Percentiles rank a stretch among this genome's conserved stretches.
Evolutionary conservation across 2,797 vertebrate genomes (phyloP).

Genomic region (Lophius americanus): DNA sequence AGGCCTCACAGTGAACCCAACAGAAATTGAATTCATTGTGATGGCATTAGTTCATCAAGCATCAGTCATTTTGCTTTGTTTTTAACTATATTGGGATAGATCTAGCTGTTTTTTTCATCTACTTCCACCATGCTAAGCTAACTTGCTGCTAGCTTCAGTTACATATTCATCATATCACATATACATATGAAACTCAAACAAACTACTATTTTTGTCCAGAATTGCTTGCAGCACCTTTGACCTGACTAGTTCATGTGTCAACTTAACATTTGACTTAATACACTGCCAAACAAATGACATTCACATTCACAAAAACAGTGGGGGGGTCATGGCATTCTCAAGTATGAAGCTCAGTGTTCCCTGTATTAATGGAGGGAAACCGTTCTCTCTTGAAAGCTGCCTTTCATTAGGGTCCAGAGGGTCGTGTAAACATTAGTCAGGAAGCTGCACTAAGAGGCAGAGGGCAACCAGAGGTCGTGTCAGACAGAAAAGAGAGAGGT

Average conservation of each 20-base stretch:
- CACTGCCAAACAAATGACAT: not conserved
- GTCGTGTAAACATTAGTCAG: constrained; percentile 53
- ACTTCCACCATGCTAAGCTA: not conserved
- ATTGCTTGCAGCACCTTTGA: not conserved
- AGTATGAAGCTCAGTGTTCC: constrained; percentile 7
- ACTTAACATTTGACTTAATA: constrained; percentile 6
- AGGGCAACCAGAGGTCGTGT: constrained; percentile 47
- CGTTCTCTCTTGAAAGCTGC: constrained; percentile 44
- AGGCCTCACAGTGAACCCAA: not conserved
- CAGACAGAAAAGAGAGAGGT: constrained; percentile 38
- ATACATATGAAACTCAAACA: not conserved
- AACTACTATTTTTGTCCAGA: too few species aligned
- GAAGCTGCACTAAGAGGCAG: constrained; percentile 41
- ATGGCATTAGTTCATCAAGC: not conserved
- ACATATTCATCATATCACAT: not conserved
- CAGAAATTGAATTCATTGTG: too few species aligned
- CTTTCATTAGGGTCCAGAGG: constrained; percentile 51
- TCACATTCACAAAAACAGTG: constrained; percentile 13
- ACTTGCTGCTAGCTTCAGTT: too few species aligned
- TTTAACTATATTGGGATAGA: not conserved
- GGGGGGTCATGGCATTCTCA: constrained; percentile 8
- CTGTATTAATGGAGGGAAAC: constrained; percentile 37
- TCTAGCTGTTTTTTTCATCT: not conserved
- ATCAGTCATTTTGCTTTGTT: not conserved
- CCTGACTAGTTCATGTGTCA: not conserved